These are phyloP conservation scores for Melinaea menophilus DNA, from an alignment of 2,888 invertebrate species.

Conservation along the genomic window DNA sequence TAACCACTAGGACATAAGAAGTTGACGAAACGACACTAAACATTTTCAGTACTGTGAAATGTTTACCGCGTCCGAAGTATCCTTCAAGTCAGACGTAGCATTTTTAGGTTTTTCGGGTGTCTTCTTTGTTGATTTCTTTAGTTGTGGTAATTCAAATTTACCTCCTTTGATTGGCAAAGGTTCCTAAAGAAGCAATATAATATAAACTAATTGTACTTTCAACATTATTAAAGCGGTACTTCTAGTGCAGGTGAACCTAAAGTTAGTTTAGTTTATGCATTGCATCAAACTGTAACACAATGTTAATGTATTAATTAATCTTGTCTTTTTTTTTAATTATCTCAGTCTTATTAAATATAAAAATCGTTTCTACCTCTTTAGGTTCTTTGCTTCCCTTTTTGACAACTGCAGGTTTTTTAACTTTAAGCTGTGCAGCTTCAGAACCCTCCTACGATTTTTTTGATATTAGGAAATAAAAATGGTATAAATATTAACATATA, in stretches of 20 bases:
- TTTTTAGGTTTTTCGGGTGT: conserved; percentile 61
- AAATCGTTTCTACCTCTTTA: conserved; percentile 57
- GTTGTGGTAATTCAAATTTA: conserved; percentile 71
- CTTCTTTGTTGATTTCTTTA: conserved; percentile 71
- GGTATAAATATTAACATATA: conserved; percentile 8
- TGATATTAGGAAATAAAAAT: conserved; percentile 2
- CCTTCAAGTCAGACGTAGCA: conserved; percentile 46
- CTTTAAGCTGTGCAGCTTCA: conserved; percentile 68
- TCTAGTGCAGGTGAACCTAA: conserved; percentile 43
- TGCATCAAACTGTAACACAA: conserved; percentile 19
- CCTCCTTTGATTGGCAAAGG: conserved; percentile 68
- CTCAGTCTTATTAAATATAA: conserved; percentile 44
- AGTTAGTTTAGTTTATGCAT: conserved; percentile 55
- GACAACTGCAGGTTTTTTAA: conserved; percentile 71
- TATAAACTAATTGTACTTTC: conserved; percentile 46
- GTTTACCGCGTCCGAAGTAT: conserved; percentile 60
- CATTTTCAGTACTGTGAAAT: conserved; percentile 34
- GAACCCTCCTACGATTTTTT: conserved; percentile 60
- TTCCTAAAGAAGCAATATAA: conserved; percentile 65
- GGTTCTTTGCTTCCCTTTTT: conserved; percentile 57
- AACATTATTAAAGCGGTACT: conserved; percentile 44
- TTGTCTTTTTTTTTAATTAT: conserved; percentile 54
- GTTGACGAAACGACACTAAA: conserved; percentile 28
- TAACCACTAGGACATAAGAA: conserved; percentile 28
- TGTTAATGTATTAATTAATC: conserved; percentile 16